Conservation (phyloP, 1,140 invertebrate species). For the Panagrolaimus sp. region DNA sequence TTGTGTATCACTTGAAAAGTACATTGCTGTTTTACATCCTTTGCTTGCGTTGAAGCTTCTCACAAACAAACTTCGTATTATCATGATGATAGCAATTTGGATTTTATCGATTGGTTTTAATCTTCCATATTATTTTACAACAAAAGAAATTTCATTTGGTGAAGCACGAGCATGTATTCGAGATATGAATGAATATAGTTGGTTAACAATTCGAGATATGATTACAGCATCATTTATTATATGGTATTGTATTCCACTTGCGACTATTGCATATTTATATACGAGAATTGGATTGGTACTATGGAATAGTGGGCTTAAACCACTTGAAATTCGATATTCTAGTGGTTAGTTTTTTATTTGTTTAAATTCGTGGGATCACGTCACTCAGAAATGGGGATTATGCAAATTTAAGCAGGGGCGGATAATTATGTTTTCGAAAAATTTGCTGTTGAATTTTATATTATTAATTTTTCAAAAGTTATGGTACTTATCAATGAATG, state of each 20-base stretch:
- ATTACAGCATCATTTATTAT: slow-evolving; percentile 46
- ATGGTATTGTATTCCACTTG: slow-evolving; percentile 52
- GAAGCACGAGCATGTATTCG: slow-evolving; percentile 20
- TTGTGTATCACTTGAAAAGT: slow-evolving; percentile 56
- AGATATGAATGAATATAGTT: slow-evolving; percentile 29
- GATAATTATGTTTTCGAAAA: too few species aligned
- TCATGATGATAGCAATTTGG: slow-evolving; percentile 45
- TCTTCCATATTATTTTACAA: slow-evolving; percentile 46
- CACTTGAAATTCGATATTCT: slow-evolving; percentile 21
- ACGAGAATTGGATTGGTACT: slow-evolving; percentile 53
- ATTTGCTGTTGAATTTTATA: too few species aligned
- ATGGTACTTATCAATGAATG: too few species aligned
- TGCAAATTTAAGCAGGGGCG: neutral
- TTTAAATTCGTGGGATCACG: slow-evolving; percentile 1
- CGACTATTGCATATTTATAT: slow-evolving; percentile 44
- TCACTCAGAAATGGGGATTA: neutral
- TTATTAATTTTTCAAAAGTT: too few species aligned
- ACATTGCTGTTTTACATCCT: slow-evolving; percentile 51
- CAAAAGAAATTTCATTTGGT: slow-evolving; percentile 24
- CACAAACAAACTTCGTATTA: slow-evolving; percentile 41
- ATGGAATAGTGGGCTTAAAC: slow-evolving; percentile 39
- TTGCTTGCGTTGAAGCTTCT: slow-evolving; percentile 51
- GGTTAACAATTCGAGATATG: slow-evolving; percentile 28
- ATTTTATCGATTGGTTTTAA: slow-evolving; percentile 33
- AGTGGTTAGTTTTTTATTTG: slow-evolving; percentile 22